phyloP scores from a whole-genome alignment of 2,797 vertebrate genomes.

The Pelodytes ibericus region DNA sequence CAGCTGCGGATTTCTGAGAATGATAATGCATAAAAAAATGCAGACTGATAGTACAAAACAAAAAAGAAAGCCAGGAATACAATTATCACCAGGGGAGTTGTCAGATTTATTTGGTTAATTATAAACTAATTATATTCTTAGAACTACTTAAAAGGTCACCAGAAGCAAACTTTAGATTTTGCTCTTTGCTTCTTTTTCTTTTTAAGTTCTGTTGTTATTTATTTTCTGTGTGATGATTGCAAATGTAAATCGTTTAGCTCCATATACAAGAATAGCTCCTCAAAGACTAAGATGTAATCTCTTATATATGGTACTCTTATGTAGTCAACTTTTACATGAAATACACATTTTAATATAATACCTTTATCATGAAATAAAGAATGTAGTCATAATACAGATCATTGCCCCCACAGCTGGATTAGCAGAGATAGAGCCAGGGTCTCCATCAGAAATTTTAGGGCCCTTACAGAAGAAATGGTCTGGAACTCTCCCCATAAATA shows the following conservation, averaged over 20 bases:
- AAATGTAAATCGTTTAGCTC: constrained; percentile 18
- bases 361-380: too few relatives aligned
- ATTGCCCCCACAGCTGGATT: too few relatives aligned
- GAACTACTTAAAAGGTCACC: constrained; percentile 25
- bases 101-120: constrained; percentile 43
- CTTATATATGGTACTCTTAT: too few relatives aligned
- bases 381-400: too few relatives aligned
- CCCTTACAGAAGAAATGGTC: too few relatives aligned
- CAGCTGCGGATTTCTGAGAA: background rate
- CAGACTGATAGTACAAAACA: background rate
- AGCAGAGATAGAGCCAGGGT: too few relatives aligned
- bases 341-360: too few relatives aligned
- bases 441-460: too few relatives aligned
- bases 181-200: background rate
- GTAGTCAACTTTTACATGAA: too few relatives aligned
- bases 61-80: background rate
- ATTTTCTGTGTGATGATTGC: constrained; percentile 23
- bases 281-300: too few relatives aligned
- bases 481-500: too few relatives aligned
- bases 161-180: constrained; percentile 9
- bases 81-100: constrained; percentile 14
- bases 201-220: background rate
- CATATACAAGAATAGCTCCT: background rate
- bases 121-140: constrained; percentile 37
- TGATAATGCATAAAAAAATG: background rate